Evolutionary conservation across 2,113 vertebrate species (phyloP), one percentile per base, ranked within the genome.

Genomic region (Pterophyllum scalare): DNA sequence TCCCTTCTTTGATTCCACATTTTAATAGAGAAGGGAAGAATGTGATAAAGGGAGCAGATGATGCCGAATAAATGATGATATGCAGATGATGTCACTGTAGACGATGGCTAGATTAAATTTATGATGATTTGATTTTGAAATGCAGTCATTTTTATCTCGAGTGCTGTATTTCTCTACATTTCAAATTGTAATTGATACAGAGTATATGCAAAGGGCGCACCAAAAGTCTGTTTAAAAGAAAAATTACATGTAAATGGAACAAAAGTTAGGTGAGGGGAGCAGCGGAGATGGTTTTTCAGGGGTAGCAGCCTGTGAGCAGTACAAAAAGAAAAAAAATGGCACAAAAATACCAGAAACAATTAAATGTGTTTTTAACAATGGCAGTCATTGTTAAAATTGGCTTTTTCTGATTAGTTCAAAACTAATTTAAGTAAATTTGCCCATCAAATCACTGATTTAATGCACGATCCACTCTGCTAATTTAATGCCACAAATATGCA

Each of bases 1-100:
- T 91, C 60, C 57, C n/a, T 62, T 82, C 80, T 90, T 82, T 85
- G 43, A 91, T 92, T 90, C 79, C 79, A 80, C 75, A 82, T 88
- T 90, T 91, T 88, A 86, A 83, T 83, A 82, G 54, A 35, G 40
- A 59, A 59, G 62, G 59, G 40, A 77, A 78, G 78, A 88, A 82
- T n/a, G 38, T 67, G 64, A 83, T 59, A 31, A 81, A 89, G 75
- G 85, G 77, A 58, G 77, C 2, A 10, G 62, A 79, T 14, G 56
- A 81, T 49, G 24, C 58, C 59, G 64, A 80, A 11, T 46, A 43
- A 10, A 70, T 76, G 75, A 78, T 84, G 74, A 74, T 83, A 62
- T 77, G 75, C 59, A 38, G 79, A 87, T 74, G 72, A 88, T 65
- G 82, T 33, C 59, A 46, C 7, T 59, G 72, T 14, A 58, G 40